phyloP scores from a whole-genome alignment of 2,113 vertebrate species.

The Crocuta crocuta region DNA sequence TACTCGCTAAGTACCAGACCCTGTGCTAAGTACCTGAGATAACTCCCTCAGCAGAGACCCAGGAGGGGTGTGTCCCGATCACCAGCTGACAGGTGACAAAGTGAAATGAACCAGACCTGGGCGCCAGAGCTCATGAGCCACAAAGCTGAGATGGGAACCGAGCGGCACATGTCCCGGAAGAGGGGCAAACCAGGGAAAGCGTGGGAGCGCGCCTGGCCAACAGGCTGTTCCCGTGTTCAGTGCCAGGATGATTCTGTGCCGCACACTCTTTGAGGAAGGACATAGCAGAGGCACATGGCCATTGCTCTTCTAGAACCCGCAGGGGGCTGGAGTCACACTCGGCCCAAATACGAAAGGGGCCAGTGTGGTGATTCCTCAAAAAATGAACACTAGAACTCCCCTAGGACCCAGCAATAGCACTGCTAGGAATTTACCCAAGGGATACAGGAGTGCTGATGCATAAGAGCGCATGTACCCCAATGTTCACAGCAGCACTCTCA shows the following conservation, averaged over 20 bases:
- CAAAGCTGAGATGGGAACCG: background rate
- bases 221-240: background rate
- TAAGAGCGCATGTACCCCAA: too few relatives aligned
- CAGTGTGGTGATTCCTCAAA: background rate
- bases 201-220: fast-evolving
- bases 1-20: background rate
- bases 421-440: too few relatives aligned
- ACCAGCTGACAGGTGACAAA: background rate
- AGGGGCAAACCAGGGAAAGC: fast-evolving
- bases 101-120: background rate
- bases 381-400: too few relatives aligned
- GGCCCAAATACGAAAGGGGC: background rate
- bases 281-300: background rate
- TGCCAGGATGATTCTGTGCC: background rate
- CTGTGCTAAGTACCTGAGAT: background rate
- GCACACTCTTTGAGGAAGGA: background rate
- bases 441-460: too few relatives aligned
- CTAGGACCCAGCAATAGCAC: too few relatives aligned
- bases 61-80: fast-evolving
- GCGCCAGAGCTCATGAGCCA: background rate
- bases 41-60: background rate
- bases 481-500: too few relatives aligned
- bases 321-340: background rate
- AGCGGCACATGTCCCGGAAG: fast-evolving
- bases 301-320: background rate